A percentile compares a stretch with the other conserved stretches of the same genome.
Conservation (phyloP, 2,113 vertebrate species). For the Polyodon spathula region DNA sequence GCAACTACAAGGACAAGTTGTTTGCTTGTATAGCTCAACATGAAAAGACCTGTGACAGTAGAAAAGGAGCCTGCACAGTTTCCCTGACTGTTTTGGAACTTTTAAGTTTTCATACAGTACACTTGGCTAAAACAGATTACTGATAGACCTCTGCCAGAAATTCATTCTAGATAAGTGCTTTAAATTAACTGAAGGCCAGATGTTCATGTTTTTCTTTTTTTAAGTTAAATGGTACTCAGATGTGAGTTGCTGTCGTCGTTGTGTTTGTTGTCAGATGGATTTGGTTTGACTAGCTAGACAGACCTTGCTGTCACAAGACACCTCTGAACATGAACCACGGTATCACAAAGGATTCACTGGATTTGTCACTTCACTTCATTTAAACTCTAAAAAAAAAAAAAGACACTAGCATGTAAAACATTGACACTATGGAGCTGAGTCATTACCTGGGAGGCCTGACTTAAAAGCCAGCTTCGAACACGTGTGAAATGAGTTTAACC, state of each 20-base stretch:
- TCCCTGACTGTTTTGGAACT: conserved; percentile 7
- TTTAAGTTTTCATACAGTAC: conserved; percentile 11
- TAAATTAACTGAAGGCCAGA: conserved; percentile 2
- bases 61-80: conserved; percentile 4
- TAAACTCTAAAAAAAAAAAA: background rate
- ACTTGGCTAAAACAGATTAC: background rate
- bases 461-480: no score
- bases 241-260: no score
- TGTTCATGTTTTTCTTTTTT: no score
- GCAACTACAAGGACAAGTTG: background rate
- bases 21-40: background rate
- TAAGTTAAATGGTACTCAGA: no score
- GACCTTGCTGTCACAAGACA: background rate
- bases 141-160: conserved; percentile 1
- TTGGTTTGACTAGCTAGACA: background rate
- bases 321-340: background rate
- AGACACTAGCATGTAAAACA: background rate
- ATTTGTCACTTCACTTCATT: background rate
- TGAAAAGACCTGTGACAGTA: conserved; percentile 6
- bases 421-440: no score
- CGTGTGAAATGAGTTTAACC: no score
- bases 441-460: no score
- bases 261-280: no score
- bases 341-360: background rate
- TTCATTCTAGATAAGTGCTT: conserved; percentile 10